phyloP scores from a whole-genome alignment of 2,113 vertebrate species.

The Glaucomys volans region DNA sequence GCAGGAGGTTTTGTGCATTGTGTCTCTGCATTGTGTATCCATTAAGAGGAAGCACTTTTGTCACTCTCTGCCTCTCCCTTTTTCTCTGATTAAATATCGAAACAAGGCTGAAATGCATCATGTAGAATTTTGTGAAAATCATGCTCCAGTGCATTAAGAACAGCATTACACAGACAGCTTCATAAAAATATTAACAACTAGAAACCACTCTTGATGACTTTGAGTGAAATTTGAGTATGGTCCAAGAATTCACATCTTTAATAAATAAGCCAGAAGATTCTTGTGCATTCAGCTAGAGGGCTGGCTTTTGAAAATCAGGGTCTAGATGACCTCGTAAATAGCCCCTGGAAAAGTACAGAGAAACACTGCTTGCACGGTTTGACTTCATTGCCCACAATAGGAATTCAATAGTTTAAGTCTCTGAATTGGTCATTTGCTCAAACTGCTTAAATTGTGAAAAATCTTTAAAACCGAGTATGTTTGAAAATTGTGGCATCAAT shows the following conservation, averaged over 20 bases:
- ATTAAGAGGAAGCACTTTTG: constrained; percentile 32
- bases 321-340: constrained; percentile 68
- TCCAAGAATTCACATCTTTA: not conserved
- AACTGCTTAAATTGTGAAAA: constrained; percentile 69
- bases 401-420: constrained; percentile 61
- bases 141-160: not conserved
- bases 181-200: constrained; percentile 29
- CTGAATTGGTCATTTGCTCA: constrained; percentile 77
- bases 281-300: not conserved
- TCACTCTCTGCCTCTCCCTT: not conserved
- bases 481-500: constrained; percentile 67
- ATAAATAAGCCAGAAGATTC: constrained; percentile 44
- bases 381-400: constrained; percentile 64
- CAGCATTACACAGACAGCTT: not conserved
- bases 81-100: constrained; percentile 27
- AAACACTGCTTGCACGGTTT: not conserved
- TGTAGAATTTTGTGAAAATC: not conserved
- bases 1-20: constrained; percentile 58
- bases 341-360: constrained; percentile 41
- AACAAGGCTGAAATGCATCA: not conserved
- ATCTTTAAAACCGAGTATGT: constrained; percentile 49
- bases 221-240: not conserved
- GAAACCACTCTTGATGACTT: not conserved
- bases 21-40: not conserved
- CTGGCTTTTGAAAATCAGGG: constrained; percentile 47